Evolutionary conservation across 64 coral and sea anemone species (phyloP).

Genomic region (Actinia equina): DNA sequence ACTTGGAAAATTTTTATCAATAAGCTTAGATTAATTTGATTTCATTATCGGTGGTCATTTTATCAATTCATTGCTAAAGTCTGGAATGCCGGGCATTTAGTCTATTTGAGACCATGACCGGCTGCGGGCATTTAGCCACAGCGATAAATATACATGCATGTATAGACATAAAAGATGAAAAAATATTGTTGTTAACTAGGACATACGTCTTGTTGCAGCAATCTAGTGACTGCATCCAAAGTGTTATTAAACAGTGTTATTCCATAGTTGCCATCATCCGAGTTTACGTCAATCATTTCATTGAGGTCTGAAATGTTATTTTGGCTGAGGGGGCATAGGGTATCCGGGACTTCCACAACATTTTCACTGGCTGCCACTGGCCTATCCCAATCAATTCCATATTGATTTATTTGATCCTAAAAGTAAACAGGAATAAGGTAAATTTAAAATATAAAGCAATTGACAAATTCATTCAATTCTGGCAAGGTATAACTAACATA

Average conservation of each 20-base stretch:
- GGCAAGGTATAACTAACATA: background rate
- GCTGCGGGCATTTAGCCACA: no score
- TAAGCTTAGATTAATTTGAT: no score
- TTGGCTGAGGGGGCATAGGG: background rate
- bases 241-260: constrained; percentile 55
- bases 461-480: background rate
- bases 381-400: constrained; percentile 11
- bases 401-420: background rate
- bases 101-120: no score
- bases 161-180: no score
- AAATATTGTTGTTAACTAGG: no score
- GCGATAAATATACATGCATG: no score
- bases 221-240: constrained; percentile 48
- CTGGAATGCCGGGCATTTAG: no score
- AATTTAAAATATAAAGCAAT: background rate
- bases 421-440: background rate
- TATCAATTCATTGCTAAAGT: no score
- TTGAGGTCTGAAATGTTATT: constrained; percentile 25
- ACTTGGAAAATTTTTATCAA: no score
- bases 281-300: constrained; percentile 46
- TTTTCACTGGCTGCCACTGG: background rate
- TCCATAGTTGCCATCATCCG: constrained; percentile 61
- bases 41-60: no score
- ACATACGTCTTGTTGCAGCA: constrained; percentile 23
- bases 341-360: background rate